Percentiles rank a stretch among this genome's conserved stretches.
These are phyloP conservation scores for Luffia ferchaultella DNA, from an alignment of 2,888 invertebrate genomes.

Conservation along the genomic window DNA sequence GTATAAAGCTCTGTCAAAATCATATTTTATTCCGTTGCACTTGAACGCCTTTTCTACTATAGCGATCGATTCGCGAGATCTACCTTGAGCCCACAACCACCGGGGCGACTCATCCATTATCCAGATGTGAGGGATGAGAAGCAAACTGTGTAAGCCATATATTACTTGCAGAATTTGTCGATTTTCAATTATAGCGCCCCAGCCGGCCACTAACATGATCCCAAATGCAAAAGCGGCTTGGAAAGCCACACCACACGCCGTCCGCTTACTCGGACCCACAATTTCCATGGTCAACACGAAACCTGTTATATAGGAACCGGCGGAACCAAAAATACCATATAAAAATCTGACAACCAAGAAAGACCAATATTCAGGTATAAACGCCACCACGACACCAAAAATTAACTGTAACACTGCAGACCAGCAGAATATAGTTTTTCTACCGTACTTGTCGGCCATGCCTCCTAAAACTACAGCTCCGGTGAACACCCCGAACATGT, in stretches of 20 bases:
- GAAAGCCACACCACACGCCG: slow-evolving; percentile 81
- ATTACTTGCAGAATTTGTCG: slow-evolving; percentile 78
- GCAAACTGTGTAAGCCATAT: slow-evolving; percentile 78
- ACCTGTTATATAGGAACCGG: slow-evolving; percentile 76
- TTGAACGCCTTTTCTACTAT: slow-evolving; percentile 81
- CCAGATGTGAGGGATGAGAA: slow-evolving; percentile 85
- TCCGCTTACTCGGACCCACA: slow-evolving; percentile 81
- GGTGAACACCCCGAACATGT: slow-evolving; percentile 87
- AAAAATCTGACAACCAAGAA: slow-evolving; percentile 74
- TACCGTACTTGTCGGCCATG: slow-evolving; percentile 83
- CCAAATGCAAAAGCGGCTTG: slow-evolving; percentile 82
- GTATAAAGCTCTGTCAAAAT: slow-evolving; percentile 71
- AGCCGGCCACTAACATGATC: slow-evolving; percentile 83
- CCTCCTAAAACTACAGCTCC: slow-evolving; percentile 84
- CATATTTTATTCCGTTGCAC: slow-evolving; percentile 71
- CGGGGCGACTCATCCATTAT: slow-evolving; percentile 88
- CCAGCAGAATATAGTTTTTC: slow-evolving; percentile 83
- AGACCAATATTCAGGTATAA: slow-evolving; percentile 78
- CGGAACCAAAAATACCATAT: slow-evolving; percentile 85
- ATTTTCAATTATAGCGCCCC: slow-evolving; percentile 81
- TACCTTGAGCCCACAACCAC: slow-evolving; percentile 88
- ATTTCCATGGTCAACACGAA: slow-evolving; percentile 83
- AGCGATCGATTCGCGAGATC: slow-evolving; percentile 73
- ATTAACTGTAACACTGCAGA: slow-evolving; percentile 78
- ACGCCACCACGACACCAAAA: slow-evolving; percentile 77